Conservation (phyloP, 2,113 vertebrate species). For the Irena cyanogastra region DNA sequence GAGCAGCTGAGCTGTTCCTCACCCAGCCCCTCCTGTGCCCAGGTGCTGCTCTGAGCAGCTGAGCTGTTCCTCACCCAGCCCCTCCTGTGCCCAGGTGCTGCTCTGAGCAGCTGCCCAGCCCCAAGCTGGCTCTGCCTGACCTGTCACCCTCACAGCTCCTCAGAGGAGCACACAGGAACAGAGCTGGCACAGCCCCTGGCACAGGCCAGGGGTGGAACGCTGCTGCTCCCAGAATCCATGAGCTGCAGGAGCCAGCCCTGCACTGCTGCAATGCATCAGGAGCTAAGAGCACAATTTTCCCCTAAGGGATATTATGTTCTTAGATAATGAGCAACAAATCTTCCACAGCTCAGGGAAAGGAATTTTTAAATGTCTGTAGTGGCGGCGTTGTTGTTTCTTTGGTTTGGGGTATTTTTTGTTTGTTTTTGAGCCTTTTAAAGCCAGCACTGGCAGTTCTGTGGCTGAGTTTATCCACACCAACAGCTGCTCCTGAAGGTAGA, state of each 20-base stretch:
- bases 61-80: not conserved
- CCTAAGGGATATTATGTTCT: not conserved
- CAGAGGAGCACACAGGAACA: accelerated
- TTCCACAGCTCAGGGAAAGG: not conserved
- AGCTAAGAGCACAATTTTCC: not conserved
- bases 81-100: not conserved
- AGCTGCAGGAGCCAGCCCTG: not conserved
- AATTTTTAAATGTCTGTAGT: not conserved
- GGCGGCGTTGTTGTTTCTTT: not conserved
- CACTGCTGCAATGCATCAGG: not conserved
- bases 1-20: not conserved
- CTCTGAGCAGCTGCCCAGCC: not conserved
- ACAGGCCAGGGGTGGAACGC: not conserved
- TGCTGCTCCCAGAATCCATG: accelerated
- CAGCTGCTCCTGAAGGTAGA: not conserved
- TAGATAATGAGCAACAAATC: not conserved
- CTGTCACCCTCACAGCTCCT: not conserved
- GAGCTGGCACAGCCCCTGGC: not conserved
- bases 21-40: not conserved
- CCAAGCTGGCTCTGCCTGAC: accelerated
- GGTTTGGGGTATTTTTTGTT: not conserved
- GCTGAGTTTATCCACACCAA: not conserved
- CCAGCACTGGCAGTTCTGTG: not conserved
- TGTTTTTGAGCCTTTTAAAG: not conserved
- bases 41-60: not conserved